Evolutionary conservation across 2,797 vertebrate species (phyloP), one percentile per base, ranked within the genome.

Genomic region (Pantherophis vulpinus): DNA sequence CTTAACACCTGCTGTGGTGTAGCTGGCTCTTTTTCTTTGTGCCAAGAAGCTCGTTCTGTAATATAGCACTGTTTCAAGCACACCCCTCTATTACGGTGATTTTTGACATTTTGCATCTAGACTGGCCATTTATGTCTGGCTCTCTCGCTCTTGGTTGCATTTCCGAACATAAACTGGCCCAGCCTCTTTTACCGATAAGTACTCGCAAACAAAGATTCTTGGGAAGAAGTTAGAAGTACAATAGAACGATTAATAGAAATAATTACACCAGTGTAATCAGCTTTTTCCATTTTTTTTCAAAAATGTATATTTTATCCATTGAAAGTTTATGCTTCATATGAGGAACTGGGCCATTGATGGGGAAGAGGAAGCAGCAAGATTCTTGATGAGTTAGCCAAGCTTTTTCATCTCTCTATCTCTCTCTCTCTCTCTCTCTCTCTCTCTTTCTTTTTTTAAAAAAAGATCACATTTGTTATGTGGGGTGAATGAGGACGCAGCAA

Each of bases 341-440:
- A 54, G 37, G 14, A 83, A 93, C 25, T 51, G 54, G 61, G 56
- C 12, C 5, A 29, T 12, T 27, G 23, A 92, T 86, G 32, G 55
- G 54, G 59, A 27, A 8, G 47, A 42, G 10, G 14, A 16, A 12
- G 37, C 0, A 23, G 9, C 91, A 29, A 59, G 13, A 70, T 87
- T 95, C 42, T 90, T 94, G 94, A 94, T 93, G 92, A 95, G 32
- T 59, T 91, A 95, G 91, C 29, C 66, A 92, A 90, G 32, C 87
- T 93, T 91, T 86, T 91, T 2, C 54, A 2, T 54, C 0, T 54
- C 54, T 12, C 88, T 14, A 8, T 92, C 59, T 5, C 25, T 14
- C 4, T 18, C 51, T 94, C 93, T 88, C 87, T 14, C 12, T 92
- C 25, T 2, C 18, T 25, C 32, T 1, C 14, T 42, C 42, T 42